Evolutionary conservation across 2,888 invertebrate species (phyloP), one percentile per base, ranked within the genome.

Genomic region (Philaethria dido): DNA sequence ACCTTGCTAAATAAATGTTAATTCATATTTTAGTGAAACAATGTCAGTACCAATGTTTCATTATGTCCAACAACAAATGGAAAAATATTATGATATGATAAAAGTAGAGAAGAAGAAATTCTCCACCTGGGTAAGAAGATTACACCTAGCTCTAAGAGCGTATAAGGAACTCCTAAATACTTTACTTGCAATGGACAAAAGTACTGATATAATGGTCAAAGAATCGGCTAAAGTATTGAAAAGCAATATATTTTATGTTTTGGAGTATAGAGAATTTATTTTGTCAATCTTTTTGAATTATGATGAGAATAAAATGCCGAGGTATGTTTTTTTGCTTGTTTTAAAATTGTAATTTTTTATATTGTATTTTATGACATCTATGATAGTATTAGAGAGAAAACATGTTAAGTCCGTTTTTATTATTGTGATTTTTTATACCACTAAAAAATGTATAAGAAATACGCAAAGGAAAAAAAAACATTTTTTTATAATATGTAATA

Each of bases 251-350:
- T 98, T 99, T 88, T 99, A 99, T 88, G 96, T 98, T 54, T 93
- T 97, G 76, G 99, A 99, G 87, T 99, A 99, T 86, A 94, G 99
- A 72, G 99, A 99, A 87, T 95, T 98, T 74, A 94, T 98, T 79
- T 90, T 98, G 66, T 94, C 95, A 61, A 94, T 98, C 73, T 89
- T 99, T 78, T 93, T 96, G 73, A 95, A 95, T 78, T 99, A 96
- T 88, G 96, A 98, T 81, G 96, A 98, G 80, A 89, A 94, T 75
- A 96, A 97, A 92, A 96, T 98, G 95, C 96, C 98, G 69, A 95
- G 95, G 97, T 96, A 87, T 84, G 93, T 93, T 63, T 62, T 64
- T 50, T 69, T 67, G 25, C 45, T 61, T 42, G 25, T 36, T 36
- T 20, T 45, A n/a, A 16, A n/a, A n/a, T n/a, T n/a, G n/a, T n/a